Conservation (phyloP, 2,888 invertebrate species). For the Branchipolynoe longqiensis region DNA sequence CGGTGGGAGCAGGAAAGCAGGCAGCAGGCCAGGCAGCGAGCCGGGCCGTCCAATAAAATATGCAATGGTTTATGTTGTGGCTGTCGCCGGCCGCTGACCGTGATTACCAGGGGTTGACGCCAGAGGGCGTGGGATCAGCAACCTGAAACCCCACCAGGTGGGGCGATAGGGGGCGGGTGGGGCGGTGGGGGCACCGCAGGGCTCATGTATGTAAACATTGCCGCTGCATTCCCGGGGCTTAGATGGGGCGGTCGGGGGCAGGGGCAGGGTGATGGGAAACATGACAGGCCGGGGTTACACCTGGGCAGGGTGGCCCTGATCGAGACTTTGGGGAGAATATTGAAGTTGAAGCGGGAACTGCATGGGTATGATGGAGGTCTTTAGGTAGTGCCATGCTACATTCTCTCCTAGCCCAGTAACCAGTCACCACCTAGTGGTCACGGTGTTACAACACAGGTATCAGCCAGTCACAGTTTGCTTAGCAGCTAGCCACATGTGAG, state of each 20-base stretch:
- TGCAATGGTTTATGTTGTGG: neutral
- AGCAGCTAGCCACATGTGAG: too few species aligned
- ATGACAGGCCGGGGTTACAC: conserved; percentile 24
- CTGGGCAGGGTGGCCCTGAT: neutral
- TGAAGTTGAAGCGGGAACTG: neutral
- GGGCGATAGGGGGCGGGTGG: neutral
- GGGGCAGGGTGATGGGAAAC: conserved; percentile 5
- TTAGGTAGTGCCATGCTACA: neutral
- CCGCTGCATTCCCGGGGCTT: conserved; percentile 36
- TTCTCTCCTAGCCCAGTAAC: too few species aligned
- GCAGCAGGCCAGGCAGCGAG: too few species aligned
- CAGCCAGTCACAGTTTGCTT: too few species aligned
- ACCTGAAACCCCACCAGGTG: neutral
- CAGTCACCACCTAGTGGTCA: too few species aligned
- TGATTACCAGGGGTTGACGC: conserved; percentile 28
- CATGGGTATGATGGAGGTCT: neutral
- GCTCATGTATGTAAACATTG: conserved; percentile 46
- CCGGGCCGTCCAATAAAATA: too few species aligned
- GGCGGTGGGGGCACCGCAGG: neutral
- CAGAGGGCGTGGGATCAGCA: conserved; percentile 29
- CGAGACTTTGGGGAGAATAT: neutral
- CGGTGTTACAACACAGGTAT: too few species aligned
- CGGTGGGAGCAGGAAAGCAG: too few species aligned
- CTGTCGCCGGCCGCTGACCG: neutral
- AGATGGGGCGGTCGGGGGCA: neutral